These are phyloP conservation scores for Ispidina lecontei DNA, from an alignment of 2,797 vertebrate genomes.

Conservation along the genomic window DNA sequence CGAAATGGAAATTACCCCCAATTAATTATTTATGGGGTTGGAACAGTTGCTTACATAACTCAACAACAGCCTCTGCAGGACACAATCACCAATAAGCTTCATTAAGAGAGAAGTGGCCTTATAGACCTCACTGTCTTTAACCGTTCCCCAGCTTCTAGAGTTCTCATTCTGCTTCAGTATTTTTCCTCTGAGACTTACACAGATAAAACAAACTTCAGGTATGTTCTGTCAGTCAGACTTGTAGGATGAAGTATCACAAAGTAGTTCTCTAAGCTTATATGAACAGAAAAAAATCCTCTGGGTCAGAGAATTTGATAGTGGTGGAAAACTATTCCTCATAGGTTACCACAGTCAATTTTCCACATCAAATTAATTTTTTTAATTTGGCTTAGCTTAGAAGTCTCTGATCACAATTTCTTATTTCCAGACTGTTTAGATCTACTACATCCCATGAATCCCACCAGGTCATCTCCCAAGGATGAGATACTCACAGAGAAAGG, in stretches of 20 bases:
- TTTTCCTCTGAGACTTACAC: background rate
- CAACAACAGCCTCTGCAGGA: background rate
- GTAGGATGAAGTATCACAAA: background rate
- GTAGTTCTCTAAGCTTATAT: background rate
- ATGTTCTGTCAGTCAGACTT: background rate
- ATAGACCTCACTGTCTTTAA: background rate
- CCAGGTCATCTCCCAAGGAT: background rate
- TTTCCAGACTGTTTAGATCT: background rate
- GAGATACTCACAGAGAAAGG: slow-evolving; percentile 66
- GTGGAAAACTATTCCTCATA: background rate
- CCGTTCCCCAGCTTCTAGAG: background rate
- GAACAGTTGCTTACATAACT: background rate
- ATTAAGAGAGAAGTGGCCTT: background rate
- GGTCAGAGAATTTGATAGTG: background rate
- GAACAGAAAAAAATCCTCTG: background rate
- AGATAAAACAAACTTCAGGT: background rate
- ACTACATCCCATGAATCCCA: background rate
- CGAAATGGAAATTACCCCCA: background rate
- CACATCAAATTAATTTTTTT: background rate
- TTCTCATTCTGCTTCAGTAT: background rate
- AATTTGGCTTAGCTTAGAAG: background rate
- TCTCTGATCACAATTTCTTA: background rate
- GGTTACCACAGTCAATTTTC: background rate
- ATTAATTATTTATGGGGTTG: background rate
- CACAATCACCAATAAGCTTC: background rate